Evolutionary conservation across 1,140 invertebrate species (phyloP), one percentile per base, ranked within the genome.

Genomic region (Dufourea novaeangliae): DNA sequence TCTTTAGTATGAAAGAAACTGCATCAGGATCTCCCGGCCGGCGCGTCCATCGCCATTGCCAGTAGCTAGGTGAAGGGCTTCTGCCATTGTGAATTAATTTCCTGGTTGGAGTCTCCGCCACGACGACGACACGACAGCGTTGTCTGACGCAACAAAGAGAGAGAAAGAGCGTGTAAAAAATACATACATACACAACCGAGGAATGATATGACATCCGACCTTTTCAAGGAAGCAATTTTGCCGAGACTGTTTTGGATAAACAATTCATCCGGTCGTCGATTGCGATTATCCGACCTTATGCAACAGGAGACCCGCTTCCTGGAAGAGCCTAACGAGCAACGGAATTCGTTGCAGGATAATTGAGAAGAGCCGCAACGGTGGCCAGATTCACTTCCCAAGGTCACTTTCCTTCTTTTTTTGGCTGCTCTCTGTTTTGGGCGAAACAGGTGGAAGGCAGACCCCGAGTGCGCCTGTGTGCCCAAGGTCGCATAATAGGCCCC

Each of bases 361-460:
- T 63, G 67, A 29, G 61, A 41, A 64, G 71, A n/a, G n/a, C n/a
- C n/a, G n/a, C 8, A 63, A 50, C 79, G 74, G 37, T 63, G 75
- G 74, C 6, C 56, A 39, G 68, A 66, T 71, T 71, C 64, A 80
- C 77, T 41, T n/a, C n/a, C 11, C 79, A 80, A 78, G 67, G 67
- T 69, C 63, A 25, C 32, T 2, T 52, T 80, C 34, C 52, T 46
- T 79, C 29, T 32, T 46, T 10, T 25, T 62, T 62, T 56, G 39
- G 44, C n/a, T n/a, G n/a, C 46, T 17, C 6, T 17, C n/a, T 20
- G 17, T 57, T 69, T 71, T 59, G 57, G 67, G 62, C 12, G 59
- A 59, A 82, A 82, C 80, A 82, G 80, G 80, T 84, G 79, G 63
- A 70, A 50, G 76, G 56, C 62, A 69, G 77, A 44, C 80, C 32